A percentile compares a stretch with the other conserved stretches of the same genome.
phyloP scores from a whole-genome alignment of 2,113 vertebrate species.

The crab-eating macaque (Macaca fascicularis) region T2T-MFA8v1.1 NC_088381.1:7824501-7825000 shows the following conservation, averaged over 20 bases:
- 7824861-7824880: constrained; percentile 2
- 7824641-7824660: too few relatives aligned
- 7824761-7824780: background rate
- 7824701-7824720: background rate
- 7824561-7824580: too few relatives aligned
- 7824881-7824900: background rate
- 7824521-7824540: too few relatives aligned
- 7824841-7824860: constrained; percentile 10
- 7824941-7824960: background rate
- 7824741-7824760: background rate
- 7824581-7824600: background rate
- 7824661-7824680: background rate
- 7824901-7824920: background rate
- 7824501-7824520: background rate
- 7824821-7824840: constrained; percentile 9
- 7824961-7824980: background rate
- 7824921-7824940: constrained; percentile 2
- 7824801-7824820: background rate
- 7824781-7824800: background rate
- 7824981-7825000: background rate
- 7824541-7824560: too few relatives aligned
- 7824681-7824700: too few relatives aligned
- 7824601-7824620: background rate
- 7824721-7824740: background rate
- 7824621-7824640: background rate